Evolutionary conservation across 2,113 vertebrate genomes (phyloP).

Genomic region (rat (Rattus norvegicus)): GRCr8 NC_086021.1:80592501-80593000

Average conservation of each 20-base stretch:
- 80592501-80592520: conserved; percentile 80
- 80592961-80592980: conserved; percentile 99
- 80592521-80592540: conserved; percentile 83
- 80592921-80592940: conserved; percentile 98
- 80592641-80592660: conserved; percentile 74
- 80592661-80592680: conserved; percentile 59
- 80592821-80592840: conserved; percentile 78
- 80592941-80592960: conserved; percentile 97
- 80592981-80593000: conserved; percentile 94
- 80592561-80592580: conserved; percentile 87
- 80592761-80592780: conserved; percentile 85
- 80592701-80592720: conserved; percentile 75
- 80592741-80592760: conserved; percentile 80
- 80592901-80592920: conserved; percentile 98
- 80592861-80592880: conserved; percentile 88
- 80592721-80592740: conserved; percentile 76
- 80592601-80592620: conserved; percentile 79
- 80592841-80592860: conserved; percentile 83
- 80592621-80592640: conserved; percentile 82
- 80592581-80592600: conserved; percentile 85
- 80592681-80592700: conserved; percentile 67
- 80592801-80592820: conserved; percentile 83
- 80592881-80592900: conserved; percentile 97
- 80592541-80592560: conserved; percentile 84
- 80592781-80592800: conserved; percentile 87